These are phyloP conservation scores for Ochotona princeps DNA, from an alignment of 2,113 vertebrate species.

Conservation along the genomic window DNA sequence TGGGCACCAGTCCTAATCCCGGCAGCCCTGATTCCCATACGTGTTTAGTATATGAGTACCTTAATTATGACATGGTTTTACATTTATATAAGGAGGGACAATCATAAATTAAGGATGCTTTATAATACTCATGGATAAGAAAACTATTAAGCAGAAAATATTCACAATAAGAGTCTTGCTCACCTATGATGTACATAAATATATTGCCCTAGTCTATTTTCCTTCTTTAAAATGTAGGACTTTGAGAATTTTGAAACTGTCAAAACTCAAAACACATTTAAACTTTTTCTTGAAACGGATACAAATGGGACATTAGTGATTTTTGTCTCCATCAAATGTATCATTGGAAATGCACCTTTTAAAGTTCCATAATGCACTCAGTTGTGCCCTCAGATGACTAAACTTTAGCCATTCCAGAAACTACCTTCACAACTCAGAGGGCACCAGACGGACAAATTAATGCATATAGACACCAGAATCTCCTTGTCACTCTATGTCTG, in stretches of 20 bases:
- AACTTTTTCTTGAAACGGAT: constrained; percentile 22
- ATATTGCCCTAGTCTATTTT: background rate
- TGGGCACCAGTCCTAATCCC: too few relatives aligned
- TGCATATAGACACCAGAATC: background rate
- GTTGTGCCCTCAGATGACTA: background rate
- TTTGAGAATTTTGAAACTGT: constrained; percentile 45
- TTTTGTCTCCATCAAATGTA: background rate
- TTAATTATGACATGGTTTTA: background rate
- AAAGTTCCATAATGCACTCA: background rate
- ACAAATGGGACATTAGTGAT: background rate
- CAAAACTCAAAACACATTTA: constrained; percentile 50
- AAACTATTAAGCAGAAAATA: constrained; percentile 29
- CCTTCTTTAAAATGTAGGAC: background rate
- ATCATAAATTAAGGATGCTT: background rate
- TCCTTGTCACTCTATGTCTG: background rate
- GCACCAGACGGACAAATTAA: background rate
- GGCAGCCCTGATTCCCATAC: background rate
- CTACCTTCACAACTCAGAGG: background rate
- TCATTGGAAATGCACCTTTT: background rate
- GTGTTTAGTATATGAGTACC: background rate
- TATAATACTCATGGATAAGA: constrained; percentile 7
- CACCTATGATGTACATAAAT: background rate
- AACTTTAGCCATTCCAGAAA: background rate
- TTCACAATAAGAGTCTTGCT: constrained; percentile 33
- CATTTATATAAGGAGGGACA: constrained; percentile 44